Percentiles rank a stretch among this genome's conserved stretches.
phyloP scores from a whole-genome alignment of 2,888 invertebrate species.

The Criorhina ranunculi region DNA sequence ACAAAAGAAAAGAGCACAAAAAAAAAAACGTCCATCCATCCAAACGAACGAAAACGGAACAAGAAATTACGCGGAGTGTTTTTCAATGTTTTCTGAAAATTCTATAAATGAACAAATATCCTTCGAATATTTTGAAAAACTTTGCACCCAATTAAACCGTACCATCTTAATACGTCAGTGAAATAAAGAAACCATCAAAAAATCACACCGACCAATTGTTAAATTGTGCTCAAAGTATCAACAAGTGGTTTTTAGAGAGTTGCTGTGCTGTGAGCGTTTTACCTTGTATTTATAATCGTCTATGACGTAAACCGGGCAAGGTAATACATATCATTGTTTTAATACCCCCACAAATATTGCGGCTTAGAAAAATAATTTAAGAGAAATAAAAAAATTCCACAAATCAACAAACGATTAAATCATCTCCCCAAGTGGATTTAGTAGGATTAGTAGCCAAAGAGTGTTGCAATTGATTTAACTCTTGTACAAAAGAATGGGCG shows the following conservation, averaged over 20 bases:
- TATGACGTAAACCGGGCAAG: slow-evolving; percentile 76
- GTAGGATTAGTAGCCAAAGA: slow-evolving; percentile 8
- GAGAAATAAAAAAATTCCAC: slow-evolving; percentile 18
- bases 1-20: neutral
- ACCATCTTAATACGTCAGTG: neutral
- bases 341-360: slow-evolving; percentile 19
- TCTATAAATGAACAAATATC: slow-evolving; percentile 40
- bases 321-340: slow-evolving; percentile 69
- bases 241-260: slow-evolving; percentile 68
- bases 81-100: slow-evolving; percentile 60
- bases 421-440: slow-evolving; percentile 42
- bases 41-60: slow-evolving; percentile 70
- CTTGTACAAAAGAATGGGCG: slow-evolving; percentile 73
- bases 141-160: slow-evolving; percentile 14
- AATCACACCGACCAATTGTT: slow-evolving; percentile 21
- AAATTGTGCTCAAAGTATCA: slow-evolving; percentile 43
- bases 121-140: slow-evolving; percentile 24
- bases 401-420: slow-evolving; percentile 55
- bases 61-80: slow-evolving; percentile 56
- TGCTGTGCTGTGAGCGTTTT: slow-evolving; percentile 67
- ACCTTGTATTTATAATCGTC: slow-evolving; percentile 74
- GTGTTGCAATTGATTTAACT: slow-evolving; percentile 56
- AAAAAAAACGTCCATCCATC: slow-evolving; percentile 58
- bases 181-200: neutral
- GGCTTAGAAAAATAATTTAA: slow-evolving; percentile 6